Conservation (phyloP, 2,797 vertebrate genomes). For the Simalia tracyae region DNA sequence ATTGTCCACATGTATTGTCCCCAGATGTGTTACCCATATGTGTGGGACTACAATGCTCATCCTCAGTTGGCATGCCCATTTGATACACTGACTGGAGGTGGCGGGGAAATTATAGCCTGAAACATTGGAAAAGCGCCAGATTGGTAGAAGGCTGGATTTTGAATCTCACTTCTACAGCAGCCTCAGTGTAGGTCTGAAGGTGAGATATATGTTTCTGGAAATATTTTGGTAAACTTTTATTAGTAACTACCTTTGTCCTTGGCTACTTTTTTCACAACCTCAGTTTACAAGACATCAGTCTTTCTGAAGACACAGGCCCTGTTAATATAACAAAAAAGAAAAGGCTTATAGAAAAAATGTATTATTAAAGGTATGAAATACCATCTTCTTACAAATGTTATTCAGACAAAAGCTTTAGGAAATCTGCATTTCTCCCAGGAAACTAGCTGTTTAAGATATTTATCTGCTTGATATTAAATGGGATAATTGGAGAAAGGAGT, state of each 20-base stretch:
- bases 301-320: slow-evolving; percentile 50
- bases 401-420: slow-evolving; percentile 22
- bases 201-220: slow-evolving; percentile 50
- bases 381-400: slow-evolving; percentile 47
- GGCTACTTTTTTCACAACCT: slow-evolving; percentile 23
- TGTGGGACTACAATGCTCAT: neutral
- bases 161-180: neutral
- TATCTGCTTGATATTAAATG: neutral
- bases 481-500: neutral
- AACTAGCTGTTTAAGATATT: neutral
- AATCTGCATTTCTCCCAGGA: slow-evolving; percentile 21
- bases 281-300: slow-evolving; percentile 37
- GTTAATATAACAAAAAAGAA: slow-evolving; percentile 45
- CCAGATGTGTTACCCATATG: neutral
- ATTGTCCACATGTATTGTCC: neutral
- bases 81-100: neutral
- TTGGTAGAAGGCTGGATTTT: neutral
- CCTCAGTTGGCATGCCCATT: neutral
- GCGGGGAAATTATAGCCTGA: neutral
- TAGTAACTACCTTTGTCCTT: slow-evolving; percentile 31
- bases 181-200: slow-evolving; percentile 24
- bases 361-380: slow-evolving; percentile 13
- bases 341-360: slow-evolving; percentile 32
- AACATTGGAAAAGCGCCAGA: neutral
- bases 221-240: slow-evolving; percentile 28